phyloP scores from a whole-genome alignment of 2,113 vertebrate species.

The Eublepharis macularius region DNA sequence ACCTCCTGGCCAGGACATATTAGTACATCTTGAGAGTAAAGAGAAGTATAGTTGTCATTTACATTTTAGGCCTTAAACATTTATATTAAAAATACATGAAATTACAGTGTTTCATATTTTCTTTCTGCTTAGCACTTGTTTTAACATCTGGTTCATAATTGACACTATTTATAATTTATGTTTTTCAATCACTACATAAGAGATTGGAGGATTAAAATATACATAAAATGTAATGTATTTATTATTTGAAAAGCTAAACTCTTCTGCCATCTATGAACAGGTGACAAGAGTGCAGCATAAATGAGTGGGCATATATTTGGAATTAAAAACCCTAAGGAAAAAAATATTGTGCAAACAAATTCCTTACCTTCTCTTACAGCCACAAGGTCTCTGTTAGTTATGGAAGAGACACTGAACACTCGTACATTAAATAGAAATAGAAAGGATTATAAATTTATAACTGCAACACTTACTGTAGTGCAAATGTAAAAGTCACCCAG shows the following conservation, averaged over 20 bases:
- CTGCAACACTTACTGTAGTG: not conserved
- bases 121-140: not conserved
- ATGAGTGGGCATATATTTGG: not conserved
- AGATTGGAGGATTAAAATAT: not conserved
- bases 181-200: not conserved
- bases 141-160: not conserved
- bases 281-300: not conserved
- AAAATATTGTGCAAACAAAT: not conserved
- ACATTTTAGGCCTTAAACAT: not conserved
- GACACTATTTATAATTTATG: not conserved
- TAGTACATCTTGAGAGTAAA: not conserved
- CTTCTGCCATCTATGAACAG: not conserved
- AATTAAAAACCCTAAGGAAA: not conserved
- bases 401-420: not conserved
- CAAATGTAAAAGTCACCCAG: not conserved
- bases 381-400: not conserved
- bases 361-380: not conserved
- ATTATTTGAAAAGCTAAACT: not conserved
- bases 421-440: not conserved
- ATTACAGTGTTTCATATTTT: not conserved
- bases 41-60: not conserved
- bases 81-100: not conserved
- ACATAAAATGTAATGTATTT: not conserved
- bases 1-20: not conserved
- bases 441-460: not conserved